phyloP scores from a whole-genome alignment of 2,113 vertebrate species.

The Sinocyclocheilus rhinocerous region DNA sequence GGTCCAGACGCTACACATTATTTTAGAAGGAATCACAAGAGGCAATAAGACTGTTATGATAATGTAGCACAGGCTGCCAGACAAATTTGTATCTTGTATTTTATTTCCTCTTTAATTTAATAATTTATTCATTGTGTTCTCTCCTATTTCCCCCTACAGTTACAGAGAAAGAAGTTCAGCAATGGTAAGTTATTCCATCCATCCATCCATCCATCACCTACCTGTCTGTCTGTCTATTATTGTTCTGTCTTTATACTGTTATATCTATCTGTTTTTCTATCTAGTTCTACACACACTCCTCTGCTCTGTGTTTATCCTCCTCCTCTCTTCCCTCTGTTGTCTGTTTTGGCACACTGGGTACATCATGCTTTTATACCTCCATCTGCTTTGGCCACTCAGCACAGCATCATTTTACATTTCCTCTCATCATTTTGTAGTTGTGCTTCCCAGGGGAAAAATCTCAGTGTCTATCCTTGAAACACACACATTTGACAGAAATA shows the following conservation, averaged over 20 bases:
- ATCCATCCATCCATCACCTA: too few relatives aligned
- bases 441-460: neutral
- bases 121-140: neutral
- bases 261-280: neutral
- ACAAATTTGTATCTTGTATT: neutral
- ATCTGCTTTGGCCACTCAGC: conserved; percentile 12
- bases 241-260: neutral
- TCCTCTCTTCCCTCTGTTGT: neutral
- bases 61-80: neutral
- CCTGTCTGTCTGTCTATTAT: too few relatives aligned
- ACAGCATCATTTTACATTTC: conserved; percentile 1
- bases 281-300: neutral
- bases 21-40: neutral
- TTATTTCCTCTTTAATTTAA: neutral
- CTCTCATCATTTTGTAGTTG: conserved; percentile 2
- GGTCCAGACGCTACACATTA: too few relatives aligned
- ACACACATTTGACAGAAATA: neutral
- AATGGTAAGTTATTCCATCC: conserved; percentile 6
- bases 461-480: neutral
- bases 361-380: conserved; percentile 9
- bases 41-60: neutral
- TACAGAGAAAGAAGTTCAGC: conserved; percentile 42
- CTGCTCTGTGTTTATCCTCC: neutral
- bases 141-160: conserved; percentile 4
- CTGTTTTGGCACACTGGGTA: neutral